phyloP scores from a whole-genome alignment of 2,797 vertebrate genomes.

The Anguilla marmorata region DNA sequence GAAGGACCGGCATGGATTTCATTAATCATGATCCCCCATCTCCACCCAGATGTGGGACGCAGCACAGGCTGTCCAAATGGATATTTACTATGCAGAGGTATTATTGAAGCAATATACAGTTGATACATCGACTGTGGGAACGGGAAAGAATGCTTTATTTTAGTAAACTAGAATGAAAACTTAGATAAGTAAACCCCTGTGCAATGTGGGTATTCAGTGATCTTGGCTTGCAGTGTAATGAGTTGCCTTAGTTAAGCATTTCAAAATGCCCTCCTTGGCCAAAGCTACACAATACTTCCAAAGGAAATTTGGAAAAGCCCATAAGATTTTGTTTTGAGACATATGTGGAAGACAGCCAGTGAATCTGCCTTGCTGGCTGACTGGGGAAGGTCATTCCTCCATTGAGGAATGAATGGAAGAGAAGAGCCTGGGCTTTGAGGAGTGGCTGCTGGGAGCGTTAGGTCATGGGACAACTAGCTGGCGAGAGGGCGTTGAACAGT shows the following conservation, averaged over 20 bases:
- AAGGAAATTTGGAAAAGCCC: constrained; percentile 22
- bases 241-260: constrained; percentile 56
- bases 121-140: neutral
- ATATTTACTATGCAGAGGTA: neutral
- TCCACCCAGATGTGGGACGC: neutral
- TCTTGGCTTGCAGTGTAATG: neutral
- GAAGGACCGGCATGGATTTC: constrained; percentile 1
- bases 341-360: too few species aligned
- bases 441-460: too few species aligned
- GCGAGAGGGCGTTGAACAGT: too few species aligned
- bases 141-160: neutral
- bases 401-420: too few species aligned
- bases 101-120: neutral
- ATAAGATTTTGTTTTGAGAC: neutral
- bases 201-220: neutral
- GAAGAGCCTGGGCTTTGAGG: too few species aligned
- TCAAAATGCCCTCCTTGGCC: constrained; percentile 39
- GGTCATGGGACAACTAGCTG: too few species aligned
- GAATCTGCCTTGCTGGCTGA: too few species aligned
- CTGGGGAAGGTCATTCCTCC: too few species aligned
- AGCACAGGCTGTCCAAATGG: neutral
- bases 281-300: neutral
- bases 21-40: neutral
- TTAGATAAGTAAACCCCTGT: neutral
- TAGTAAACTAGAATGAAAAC: constrained; percentile 2